These are phyloP conservation scores for Conus betulinus DNA, from an alignment of 1,140 invertebrate genomes.

Conservation along the genomic window DNA sequence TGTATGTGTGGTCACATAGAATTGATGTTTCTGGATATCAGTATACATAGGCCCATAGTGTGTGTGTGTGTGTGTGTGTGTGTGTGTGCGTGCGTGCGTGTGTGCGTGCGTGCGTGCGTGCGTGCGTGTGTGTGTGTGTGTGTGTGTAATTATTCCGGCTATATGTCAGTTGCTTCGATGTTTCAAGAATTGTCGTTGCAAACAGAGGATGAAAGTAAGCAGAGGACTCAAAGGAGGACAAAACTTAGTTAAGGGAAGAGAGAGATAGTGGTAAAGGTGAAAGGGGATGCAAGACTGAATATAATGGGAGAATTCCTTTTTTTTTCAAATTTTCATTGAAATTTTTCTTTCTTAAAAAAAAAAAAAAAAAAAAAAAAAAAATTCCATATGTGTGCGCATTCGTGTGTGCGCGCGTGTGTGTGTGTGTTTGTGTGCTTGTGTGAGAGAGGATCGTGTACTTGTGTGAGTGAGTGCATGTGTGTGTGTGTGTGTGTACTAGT, in stretches of 20 bases:
- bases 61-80: constrained; percentile 6
- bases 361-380: no score
- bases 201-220: neutral
- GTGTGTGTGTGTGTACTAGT: neutral
- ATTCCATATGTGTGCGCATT: neutral
- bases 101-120: neutral
- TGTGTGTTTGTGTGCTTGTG: constrained; percentile 1
- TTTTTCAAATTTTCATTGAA: neutral
- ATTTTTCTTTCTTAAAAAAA: neutral
- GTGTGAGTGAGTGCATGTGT: no score
- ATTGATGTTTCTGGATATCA: no score
- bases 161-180: neutral
- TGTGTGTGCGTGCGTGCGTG: neutral
- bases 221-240: neutral
- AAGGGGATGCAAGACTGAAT: no score
- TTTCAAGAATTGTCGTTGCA: neutral
- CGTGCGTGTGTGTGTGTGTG: neutral
- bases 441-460: no score
- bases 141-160: neutral
- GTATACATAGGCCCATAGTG: neutral
- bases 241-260: neutral
- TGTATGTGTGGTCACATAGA: no score
- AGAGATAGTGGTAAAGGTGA: neutral
- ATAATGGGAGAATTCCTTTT: no score
- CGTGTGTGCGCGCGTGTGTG: neutral